phyloP scores from a whole-genome alignment of 1,140 invertebrate species.

The Brachionus plicatilis region DNA sequence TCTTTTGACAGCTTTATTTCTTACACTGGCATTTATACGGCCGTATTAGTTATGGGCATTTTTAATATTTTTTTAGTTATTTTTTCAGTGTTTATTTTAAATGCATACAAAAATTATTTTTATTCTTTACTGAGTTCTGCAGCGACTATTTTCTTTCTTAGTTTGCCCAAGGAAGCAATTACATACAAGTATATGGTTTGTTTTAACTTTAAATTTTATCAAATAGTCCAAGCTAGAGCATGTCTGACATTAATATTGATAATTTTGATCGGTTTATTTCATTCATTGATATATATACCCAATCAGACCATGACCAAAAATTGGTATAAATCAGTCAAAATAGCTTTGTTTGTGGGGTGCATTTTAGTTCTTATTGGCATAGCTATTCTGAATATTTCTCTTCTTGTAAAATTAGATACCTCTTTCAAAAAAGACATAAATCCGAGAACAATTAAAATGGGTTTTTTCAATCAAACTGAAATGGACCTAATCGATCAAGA shows the following conservation, averaged over 20 bases:
- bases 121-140: no score
- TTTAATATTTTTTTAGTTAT: background rate
- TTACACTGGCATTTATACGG: background rate
- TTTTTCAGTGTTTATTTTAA: background rate
- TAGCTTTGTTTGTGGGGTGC: background rate
- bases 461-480: background rate
- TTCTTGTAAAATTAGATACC: background rate
- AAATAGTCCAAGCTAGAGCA: background rate
- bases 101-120: background rate
- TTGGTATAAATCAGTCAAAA: background rate
- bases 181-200: background rate
- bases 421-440: background rate
- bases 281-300: background rate
- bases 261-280: background rate
- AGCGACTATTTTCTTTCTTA: background rate
- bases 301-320: background rate
- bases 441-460: background rate
- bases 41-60: background rate
- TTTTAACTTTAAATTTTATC: background rate
- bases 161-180: background rate
- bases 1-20: background rate
- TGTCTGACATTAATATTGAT: background rate
- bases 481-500: background rate
- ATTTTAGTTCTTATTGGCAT: background rate
- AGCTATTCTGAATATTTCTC: background rate